phyloP scores from a whole-genome alignment of 2,113 vertebrate species.

The Archocentrus centrarchus region DNA sequence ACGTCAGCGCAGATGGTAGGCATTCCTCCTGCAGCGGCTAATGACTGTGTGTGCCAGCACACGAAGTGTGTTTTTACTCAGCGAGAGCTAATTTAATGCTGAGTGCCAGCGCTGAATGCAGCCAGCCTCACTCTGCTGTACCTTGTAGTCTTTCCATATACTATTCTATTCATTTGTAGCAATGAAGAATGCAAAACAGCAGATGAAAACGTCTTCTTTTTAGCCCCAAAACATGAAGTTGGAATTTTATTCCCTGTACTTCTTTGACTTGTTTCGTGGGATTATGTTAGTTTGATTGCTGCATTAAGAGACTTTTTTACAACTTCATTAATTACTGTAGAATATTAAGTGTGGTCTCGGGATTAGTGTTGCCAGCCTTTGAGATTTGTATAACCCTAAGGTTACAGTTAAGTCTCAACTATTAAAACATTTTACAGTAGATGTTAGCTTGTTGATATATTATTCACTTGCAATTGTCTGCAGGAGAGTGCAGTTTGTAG shows the following conservation, averaged over 20 bases:
- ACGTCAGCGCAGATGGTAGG: slow-evolving; percentile 69
- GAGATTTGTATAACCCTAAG: slow-evolving; percentile 7
- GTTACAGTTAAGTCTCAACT: neutral
- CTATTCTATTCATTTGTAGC: slow-evolving; percentile 25
- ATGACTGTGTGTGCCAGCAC: slow-evolving; percentile 44
- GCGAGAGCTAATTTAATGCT: slow-evolving; percentile 52
- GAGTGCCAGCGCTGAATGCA: slow-evolving; percentile 36
- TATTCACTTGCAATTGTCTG: slow-evolving; percentile 8
- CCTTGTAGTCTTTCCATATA: slow-evolving; percentile 26
- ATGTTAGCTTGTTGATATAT: neutral
- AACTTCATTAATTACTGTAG: slow-evolving; percentile 7
- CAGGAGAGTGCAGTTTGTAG: neutral
- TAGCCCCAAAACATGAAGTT: neutral
- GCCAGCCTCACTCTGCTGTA: slow-evolving; percentile 21
- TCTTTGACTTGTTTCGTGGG: neutral
- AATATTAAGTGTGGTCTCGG: neutral
- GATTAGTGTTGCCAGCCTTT: neutral
- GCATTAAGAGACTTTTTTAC: neutral
- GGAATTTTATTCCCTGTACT: neutral
- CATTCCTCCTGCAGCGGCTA: slow-evolving; percentile 59
- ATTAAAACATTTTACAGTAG: neutral
- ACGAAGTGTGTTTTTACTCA: slow-evolving; percentile 48
- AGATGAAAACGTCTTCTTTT: neutral
- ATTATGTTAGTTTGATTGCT: neutral
- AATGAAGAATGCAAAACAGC: slow-evolving; percentile 4